Evolutionary conservation across 2,888 invertebrate species (phyloP), one percentile per base, ranked within the genome.

Genomic region (Andrena camellia): DNA sequence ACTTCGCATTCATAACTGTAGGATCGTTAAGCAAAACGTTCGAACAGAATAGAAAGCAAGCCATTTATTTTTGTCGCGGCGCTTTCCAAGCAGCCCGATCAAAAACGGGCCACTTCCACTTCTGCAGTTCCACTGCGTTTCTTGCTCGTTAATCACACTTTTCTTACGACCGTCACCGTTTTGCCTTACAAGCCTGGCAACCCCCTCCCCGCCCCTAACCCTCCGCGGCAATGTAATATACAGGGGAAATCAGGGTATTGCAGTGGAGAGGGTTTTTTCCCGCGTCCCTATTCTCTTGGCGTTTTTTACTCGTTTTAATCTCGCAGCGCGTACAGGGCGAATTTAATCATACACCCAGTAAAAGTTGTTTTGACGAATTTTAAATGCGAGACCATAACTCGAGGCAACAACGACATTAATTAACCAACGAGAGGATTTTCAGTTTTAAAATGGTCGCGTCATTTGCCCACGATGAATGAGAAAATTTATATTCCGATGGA

Each of bases 71-170:
- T 66, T 48, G 57, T 20, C 13, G 10, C 57, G 54, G 54, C 20
- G 35, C 35, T 29, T 29, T 8, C 23, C 26, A 17, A 52, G 17
- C 23, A 2, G 67, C 66, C 57, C 59, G 75, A 80, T 76, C 59
- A 74, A 72, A 78, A 81, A 81, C 78, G 57, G 63, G 8, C 54
- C 29, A 20, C 35, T 20, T 81, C 77, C 48, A 76, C 64, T 72
- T 76, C 31, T 42, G 7, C 26, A 7, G 7, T 64, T 52, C 13
- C 52, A 17, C 29, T 8, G 26, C 8, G 23, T 60, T 85, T 72
- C 67, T 86, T 79, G 74, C 72, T 79, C 74, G 75, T 76, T 83
- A 80, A 85, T 85, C 83, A 79, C 73, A 80, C 76, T 83, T 86
- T 73, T 85, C 86, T 71, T 86, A 60, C 72, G 31, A 67, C 31